phyloP scores from a whole-genome alignment of 2,113 vertebrate species.

The Indri indri region DNA sequence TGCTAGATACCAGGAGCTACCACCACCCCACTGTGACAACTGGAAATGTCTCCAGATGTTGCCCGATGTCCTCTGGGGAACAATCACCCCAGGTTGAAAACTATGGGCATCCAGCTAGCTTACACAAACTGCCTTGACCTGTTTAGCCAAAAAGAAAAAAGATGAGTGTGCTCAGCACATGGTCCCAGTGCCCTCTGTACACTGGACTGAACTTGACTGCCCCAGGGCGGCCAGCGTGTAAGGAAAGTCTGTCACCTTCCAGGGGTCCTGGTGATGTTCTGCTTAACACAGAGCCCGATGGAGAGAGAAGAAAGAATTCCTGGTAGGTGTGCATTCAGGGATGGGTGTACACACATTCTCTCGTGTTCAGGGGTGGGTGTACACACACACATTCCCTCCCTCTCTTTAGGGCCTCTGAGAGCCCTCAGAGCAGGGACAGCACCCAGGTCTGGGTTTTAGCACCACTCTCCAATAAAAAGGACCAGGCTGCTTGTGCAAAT shows the following conservation, averaged over 20 bases:
- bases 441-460: neutral
- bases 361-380: too few relatives aligned
- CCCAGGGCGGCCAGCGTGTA: neutral
- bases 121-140: neutral
- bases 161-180: neutral
- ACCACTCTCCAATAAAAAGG: neutral
- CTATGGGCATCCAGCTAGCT: neutral
- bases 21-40: neutral
- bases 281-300: neutral
- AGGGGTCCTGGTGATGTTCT: neutral
- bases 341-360: too few relatives aligned
- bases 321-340: too few relatives aligned
- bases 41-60: neutral
- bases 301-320: neutral
- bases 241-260: neutral
- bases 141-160: neutral
- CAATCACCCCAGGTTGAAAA: neutral
- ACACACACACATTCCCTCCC: neutral
- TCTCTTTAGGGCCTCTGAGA: neutral
- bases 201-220: neutral
- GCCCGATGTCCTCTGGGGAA: neutral
- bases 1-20: neutral
- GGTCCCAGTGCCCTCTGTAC: neutral
- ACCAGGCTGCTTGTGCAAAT: neutral
- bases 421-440: neutral